Evolutionary conservation across 2,888 invertebrate genomes (phyloP).

Genomic region (Lepidocyrtinus sp.): DNA sequence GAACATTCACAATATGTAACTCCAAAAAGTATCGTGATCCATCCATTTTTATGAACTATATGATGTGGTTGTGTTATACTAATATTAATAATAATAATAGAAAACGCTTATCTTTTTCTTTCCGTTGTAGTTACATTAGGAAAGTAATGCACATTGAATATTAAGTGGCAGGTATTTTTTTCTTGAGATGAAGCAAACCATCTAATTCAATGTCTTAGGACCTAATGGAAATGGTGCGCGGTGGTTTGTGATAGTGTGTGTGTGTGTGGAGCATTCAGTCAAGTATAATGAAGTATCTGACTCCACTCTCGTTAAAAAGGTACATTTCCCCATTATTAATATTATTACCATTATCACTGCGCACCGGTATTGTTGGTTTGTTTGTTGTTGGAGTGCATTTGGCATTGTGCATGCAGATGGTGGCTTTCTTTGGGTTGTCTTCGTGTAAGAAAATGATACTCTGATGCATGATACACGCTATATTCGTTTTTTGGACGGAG

Average conservation of each 20-base stretch:
- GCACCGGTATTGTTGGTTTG: conserved; percentile 31
- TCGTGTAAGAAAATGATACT: conserved; percentile 33
- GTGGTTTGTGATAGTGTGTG: too few relatives aligned
- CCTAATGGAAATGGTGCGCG: conserved; percentile 6
- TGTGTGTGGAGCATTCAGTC: conserved; percentile 7
- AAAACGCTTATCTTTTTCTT: conserved; percentile 3
- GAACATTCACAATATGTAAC: conserved; percentile 14
- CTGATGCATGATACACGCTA: conserved; percentile 22
- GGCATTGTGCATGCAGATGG: conserved; percentile 48
- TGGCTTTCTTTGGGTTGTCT: conserved; percentile 21
- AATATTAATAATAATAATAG: conserved; percentile 49
- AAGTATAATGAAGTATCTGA: conserved; percentile 42
- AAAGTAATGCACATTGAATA: conserved; percentile 48
- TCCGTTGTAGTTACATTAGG: conserved; percentile 3
- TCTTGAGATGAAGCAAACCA: background rate
- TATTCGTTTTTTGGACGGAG: background rate
- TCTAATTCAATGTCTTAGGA: background rate
- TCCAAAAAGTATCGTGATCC: background rate
- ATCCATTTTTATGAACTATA: conserved; percentile 30
- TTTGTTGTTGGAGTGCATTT: conserved; percentile 29
- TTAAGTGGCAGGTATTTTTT: conserved; percentile 24
- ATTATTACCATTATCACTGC: conserved; percentile 49
- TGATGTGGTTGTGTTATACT: conserved; percentile 33
- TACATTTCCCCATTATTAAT: conserved; percentile 31
- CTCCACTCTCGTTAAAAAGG: conserved; percentile 30